Percentiles rank a stretch among this genome's conserved stretches.
These are phyloP conservation scores for Latrodectus geometricus DNA, from an alignment of 1,140 invertebrate species.

Conservation along the genomic window DNA sequence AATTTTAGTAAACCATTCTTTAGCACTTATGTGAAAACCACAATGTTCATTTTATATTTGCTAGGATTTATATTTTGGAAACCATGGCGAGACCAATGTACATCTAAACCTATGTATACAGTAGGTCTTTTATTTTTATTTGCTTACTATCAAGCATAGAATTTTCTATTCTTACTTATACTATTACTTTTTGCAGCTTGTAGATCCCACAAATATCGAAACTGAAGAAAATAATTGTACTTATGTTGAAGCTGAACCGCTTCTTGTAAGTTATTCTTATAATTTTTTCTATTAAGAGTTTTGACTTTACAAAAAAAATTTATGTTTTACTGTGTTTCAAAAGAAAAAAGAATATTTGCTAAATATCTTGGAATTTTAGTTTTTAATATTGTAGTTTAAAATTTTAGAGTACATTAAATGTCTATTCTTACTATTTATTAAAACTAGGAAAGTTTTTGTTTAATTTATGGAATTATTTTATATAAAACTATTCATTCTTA, in stretches of 20 bases:
- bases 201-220: slow-evolving; percentile 32
- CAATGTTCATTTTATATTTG: slow-evolving; percentile 87
- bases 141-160: neutral
- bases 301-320: neutral
- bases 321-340: neutral
- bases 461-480: too few species aligned
- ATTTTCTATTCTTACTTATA: slow-evolving; percentile 3
- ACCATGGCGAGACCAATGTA: slow-evolving; percentile 83
- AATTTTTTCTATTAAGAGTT: neutral
- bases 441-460: too few species aligned
- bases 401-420: too few species aligned
- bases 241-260: slow-evolving; percentile 53
- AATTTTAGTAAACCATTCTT: slow-evolving; percentile 89
- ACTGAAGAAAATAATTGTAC: slow-evolving; percentile 45
- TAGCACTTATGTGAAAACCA: slow-evolving; percentile 88
- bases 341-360: too few species aligned
- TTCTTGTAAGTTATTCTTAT: slow-evolving; percentile 32
- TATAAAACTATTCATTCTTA: too few species aligned
- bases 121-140: slow-evolving; percentile 68
- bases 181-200: slow-evolving; percentile 22
- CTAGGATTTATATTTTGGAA: slow-evolving; percentile 84
- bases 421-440: too few species aligned
- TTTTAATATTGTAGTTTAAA: too few species aligned
- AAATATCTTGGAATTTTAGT: too few species aligned
- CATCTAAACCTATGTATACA: slow-evolving; percentile 76